Percentiles rank a stretch among this genome's conserved stretches.
These are phyloP conservation scores for Glaucidium brasilianum DNA, from an alignment of 2,113 vertebrate species.

Conservation along the genomic window DNA sequence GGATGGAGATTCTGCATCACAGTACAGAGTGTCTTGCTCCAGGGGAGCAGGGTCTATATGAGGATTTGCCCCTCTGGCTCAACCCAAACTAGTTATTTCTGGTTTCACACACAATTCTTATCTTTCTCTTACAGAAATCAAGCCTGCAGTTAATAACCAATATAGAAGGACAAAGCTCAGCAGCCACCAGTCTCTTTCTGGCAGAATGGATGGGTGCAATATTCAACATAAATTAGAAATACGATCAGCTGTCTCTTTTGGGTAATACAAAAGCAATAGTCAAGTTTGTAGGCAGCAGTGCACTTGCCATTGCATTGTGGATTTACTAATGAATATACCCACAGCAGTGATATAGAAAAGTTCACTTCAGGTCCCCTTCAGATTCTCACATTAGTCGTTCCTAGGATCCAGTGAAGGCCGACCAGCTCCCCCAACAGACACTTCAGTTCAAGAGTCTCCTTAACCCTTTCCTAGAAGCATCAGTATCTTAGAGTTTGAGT, in stretches of 20 bases:
- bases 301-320: neutral
- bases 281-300: neutral
- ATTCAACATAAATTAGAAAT: neutral
- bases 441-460: neutral
- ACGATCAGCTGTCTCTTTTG: neutral
- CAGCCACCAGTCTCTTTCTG: neutral
- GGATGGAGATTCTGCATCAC: neutral
- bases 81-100: neutral
- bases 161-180: neutral
- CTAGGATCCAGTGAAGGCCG: neutral
- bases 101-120: neutral
- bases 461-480: neutral
- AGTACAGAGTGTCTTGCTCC: neutral
- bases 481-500: neutral
- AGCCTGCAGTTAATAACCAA: neutral
- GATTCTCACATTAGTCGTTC: neutral
- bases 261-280: neutral
- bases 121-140: neutral
- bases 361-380: neutral
- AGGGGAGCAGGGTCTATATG: neutral
- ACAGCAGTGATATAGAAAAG: neutral
- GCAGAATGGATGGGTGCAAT: neutral
- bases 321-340: neutral
- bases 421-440: neutral
- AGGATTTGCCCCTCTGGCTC: neutral